Evolutionary conservation across 2,888 invertebrate genomes (phyloP).

Genomic region (Lithophane ornitopus): DNA sequence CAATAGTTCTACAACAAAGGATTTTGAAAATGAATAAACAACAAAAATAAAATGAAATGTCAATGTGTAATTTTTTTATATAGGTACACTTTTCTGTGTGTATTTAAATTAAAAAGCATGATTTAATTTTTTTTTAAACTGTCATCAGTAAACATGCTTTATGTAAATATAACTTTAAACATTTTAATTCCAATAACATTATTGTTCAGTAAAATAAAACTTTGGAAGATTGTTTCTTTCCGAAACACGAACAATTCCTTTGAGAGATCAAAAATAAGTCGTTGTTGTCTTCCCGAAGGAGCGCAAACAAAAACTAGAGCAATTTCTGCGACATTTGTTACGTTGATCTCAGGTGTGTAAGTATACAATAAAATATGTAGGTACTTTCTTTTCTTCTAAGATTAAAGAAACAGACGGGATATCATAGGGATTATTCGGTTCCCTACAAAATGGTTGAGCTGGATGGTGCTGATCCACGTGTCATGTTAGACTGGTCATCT

Average conservation of each 20-base stretch:
- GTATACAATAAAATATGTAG: slow-evolving; percentile 6
- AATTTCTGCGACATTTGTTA: slow-evolving; percentile 32
- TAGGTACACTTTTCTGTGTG: background rate
- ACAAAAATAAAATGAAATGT: background rate
- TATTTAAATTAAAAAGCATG: background rate
- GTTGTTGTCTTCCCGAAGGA: slow-evolving; percentile 6
- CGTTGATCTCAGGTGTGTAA: slow-evolving; percentile 20
- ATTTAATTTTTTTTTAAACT: background rate
- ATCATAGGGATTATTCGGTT: too few species aligned
- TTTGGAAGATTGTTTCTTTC: background rate
- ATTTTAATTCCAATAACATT: slow-evolving; percentile 6
- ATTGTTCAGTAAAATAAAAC: background rate
- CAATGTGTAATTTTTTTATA: too few species aligned
- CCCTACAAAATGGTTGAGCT: too few species aligned
- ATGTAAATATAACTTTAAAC: background rate
- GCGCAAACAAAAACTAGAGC: slow-evolving; percentile 13
- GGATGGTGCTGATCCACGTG: too few species aligned
- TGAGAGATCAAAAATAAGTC: slow-evolving; percentile 26
- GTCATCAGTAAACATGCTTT: background rate
- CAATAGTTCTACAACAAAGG: slow-evolving; percentile 9
- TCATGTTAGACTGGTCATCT: too few species aligned
- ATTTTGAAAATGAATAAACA: background rate
- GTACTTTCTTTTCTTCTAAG: background rate
- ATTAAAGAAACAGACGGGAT: background rate
- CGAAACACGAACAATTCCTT: slow-evolving; percentile 4